phyloP scores from a whole-genome alignment of 2,888 invertebrate genomes.

The Coelogynopora nodosa region DNA sequence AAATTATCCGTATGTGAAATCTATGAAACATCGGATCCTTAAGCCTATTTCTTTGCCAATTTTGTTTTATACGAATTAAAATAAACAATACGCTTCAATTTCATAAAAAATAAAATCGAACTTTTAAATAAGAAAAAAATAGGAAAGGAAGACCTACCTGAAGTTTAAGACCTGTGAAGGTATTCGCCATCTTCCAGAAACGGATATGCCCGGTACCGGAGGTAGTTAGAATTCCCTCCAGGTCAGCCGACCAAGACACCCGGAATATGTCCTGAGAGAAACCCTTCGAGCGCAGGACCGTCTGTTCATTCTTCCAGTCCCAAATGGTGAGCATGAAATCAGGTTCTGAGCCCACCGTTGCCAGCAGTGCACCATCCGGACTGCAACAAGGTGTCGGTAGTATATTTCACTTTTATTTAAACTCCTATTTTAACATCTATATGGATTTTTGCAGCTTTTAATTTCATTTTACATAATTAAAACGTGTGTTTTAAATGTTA shows the following conservation, averaged over 20 bases:
- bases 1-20: too few species aligned
- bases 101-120: too few species aligned
- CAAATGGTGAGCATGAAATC: conserved; percentile 83
- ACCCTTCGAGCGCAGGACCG: conserved; percentile 75
- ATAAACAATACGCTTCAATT: too few species aligned
- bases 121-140: not conserved
- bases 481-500: too few species aligned
- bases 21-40: too few species aligned
- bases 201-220: conserved; percentile 67
- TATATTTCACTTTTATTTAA: too few species aligned
- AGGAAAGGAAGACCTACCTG: too few species aligned
- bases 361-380: conserved; percentile 74
- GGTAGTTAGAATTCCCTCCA: conserved; percentile 75
- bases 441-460: too few species aligned
- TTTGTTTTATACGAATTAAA: too few species aligned
- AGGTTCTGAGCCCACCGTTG: conserved; percentile 78
- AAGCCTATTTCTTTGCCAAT: too few species aligned
- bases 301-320: conserved; percentile 76
- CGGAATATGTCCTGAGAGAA: conserved; percentile 76
- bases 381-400: conserved; percentile 65
- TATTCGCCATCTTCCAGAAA: conserved; percentile 73
- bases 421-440: too few species aligned
- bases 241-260: conserved; percentile 76
- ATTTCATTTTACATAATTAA: too few species aligned
- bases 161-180: conserved; percentile 84